Percentiles rank a stretch among this genome's conserved stretches.
Conservation (phyloP, 2,888 invertebrate species). For the Crioceris asparagi region DNA sequence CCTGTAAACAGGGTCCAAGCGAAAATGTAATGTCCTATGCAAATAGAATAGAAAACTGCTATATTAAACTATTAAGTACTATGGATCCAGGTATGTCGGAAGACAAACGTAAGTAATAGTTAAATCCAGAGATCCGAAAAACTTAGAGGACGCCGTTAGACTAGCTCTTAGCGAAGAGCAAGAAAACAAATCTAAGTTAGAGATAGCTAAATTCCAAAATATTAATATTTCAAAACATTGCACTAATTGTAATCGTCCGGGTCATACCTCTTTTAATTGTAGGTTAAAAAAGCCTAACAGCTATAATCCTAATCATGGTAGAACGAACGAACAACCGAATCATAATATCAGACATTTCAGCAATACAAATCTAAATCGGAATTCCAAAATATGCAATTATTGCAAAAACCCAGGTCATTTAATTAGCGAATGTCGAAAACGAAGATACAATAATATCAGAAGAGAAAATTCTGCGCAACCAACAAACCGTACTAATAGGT, state of each 20-base stretch:
- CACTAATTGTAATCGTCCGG: constrained; percentile 8
- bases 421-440: constrained; percentile 12
- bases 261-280: constrained; percentile 11
- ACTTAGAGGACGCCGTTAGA: too few species aligned
- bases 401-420: constrained; percentile 11
- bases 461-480: neutral
- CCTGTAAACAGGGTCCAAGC: constrained; percentile 20
- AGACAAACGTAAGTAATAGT: neutral
- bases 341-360: constrained; percentile 7
- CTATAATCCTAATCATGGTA: too few species aligned
- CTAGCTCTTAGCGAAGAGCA: constrained; percentile 14
- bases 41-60: constrained; percentile 23
- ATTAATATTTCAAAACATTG: constrained; percentile 10
- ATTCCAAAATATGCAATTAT: constrained; percentile 7
- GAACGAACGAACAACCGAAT: constrained; percentile 5
- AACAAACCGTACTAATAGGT: constrained; percentile 3
- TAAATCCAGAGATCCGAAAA: too few species aligned
- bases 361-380: constrained; percentile 6
- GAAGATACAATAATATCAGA: constrained; percentile 10
- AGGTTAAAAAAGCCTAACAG: constrained; percentile 7
- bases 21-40: constrained; percentile 23
- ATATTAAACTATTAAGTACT: constrained; percentile 23
- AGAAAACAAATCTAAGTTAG: constrained; percentile 13
- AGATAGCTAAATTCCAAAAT: constrained; percentile 13
- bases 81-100: neutral